Evolutionary conservation across 2,888 invertebrate genomes (phyloP).

Genomic region (Caenorhabditis doughertyi): DNA sequence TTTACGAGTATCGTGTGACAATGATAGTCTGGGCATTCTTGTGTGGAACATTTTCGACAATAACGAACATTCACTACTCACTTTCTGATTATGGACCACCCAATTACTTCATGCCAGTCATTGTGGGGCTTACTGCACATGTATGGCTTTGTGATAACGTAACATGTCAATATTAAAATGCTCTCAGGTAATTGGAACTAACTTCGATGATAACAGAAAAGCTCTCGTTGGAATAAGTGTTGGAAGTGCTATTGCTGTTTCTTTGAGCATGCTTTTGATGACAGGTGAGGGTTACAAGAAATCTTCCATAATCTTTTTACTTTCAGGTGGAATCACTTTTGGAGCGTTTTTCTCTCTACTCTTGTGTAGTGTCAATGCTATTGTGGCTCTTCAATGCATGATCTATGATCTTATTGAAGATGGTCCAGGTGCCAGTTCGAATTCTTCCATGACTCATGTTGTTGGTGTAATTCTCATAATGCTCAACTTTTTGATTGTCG

Average conservation of each 20-base stretch:
- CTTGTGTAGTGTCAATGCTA: slow-evolving; percentile 50
- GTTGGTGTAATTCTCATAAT: slow-evolving; percentile 58
- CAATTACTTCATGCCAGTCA: slow-evolving; percentile 69
- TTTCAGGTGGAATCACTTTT: slow-evolving; percentile 48
- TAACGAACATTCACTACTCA: slow-evolving; percentile 63
- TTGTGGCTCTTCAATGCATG: slow-evolving; percentile 58
- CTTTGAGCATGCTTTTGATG: slow-evolving; percentile 37
- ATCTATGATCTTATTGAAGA: slow-evolving; percentile 53
- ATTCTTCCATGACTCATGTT: slow-evolving; percentile 52
- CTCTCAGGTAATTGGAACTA: slow-evolving; percentile 62
- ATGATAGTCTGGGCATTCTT: slow-evolving; percentile 67
- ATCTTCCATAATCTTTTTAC: neutral
- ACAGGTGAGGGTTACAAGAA: slow-evolving; percentile 15
- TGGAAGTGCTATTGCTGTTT: slow-evolving; percentile 58
- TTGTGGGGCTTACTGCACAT: slow-evolving; percentile 69
- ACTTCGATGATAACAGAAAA: slow-evolving; percentile 55
- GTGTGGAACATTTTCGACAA: slow-evolving; percentile 62
- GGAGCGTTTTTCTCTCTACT: slow-evolving; percentile 42
- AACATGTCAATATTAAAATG: neutral
- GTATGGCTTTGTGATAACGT: no score
- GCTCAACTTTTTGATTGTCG: slow-evolving; percentile 60
- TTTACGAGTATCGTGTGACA: slow-evolving; percentile 56
- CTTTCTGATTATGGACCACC: slow-evolving; percentile 58
- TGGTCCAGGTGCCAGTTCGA: slow-evolving; percentile 29
- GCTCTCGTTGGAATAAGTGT: slow-evolving; percentile 58